These are phyloP conservation scores for Lerema accius DNA, from an alignment of 1,140 invertebrate genomes.

Conservation along the genomic window DNA sequence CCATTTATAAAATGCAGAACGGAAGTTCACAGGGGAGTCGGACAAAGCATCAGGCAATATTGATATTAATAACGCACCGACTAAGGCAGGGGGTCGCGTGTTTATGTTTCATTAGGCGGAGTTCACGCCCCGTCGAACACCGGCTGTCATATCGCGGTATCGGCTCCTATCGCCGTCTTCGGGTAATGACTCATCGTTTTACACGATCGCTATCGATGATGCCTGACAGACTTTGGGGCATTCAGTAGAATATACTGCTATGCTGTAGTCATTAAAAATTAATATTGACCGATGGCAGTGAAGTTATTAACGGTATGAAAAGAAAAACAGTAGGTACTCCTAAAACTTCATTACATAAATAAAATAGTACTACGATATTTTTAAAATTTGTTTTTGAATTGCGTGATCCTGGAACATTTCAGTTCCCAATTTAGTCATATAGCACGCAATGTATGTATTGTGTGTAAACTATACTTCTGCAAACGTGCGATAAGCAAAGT, in stretches of 20 bases:
- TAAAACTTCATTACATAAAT: too few relatives aligned
- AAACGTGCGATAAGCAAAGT: slow-evolving; percentile 4
- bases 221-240: background rate
- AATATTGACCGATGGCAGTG: too few relatives aligned
- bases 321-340: too few relatives aligned
- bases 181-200: slow-evolving; percentile 46
- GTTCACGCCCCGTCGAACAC: slow-evolving; percentile 61
- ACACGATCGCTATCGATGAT: slow-evolving; percentile 12
- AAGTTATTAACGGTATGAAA: too few relatives aligned
- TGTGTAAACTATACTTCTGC: background rate
- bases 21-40: slow-evolving; percentile 35
- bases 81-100: slow-evolving; percentile 64
- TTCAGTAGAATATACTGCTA: too few relatives aligned
- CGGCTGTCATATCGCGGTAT: slow-evolving; percentile 54
- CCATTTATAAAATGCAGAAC: slow-evolving; percentile 13
- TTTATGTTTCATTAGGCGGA: slow-evolving; percentile 69
- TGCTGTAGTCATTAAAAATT: too few relatives aligned
- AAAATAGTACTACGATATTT: too few relatives aligned
- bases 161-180: slow-evolving; percentile 24
- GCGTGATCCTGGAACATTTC: too few relatives aligned
- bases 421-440: too few relatives aligned
- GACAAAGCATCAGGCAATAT: slow-evolving; percentile 41
- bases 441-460: background rate
- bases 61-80: slow-evolving; percentile 58
- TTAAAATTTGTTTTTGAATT: too few relatives aligned